phyloP scores from a whole-genome alignment of 2,797 vertebrate genomes.

The Characodon lateralis region DNA sequence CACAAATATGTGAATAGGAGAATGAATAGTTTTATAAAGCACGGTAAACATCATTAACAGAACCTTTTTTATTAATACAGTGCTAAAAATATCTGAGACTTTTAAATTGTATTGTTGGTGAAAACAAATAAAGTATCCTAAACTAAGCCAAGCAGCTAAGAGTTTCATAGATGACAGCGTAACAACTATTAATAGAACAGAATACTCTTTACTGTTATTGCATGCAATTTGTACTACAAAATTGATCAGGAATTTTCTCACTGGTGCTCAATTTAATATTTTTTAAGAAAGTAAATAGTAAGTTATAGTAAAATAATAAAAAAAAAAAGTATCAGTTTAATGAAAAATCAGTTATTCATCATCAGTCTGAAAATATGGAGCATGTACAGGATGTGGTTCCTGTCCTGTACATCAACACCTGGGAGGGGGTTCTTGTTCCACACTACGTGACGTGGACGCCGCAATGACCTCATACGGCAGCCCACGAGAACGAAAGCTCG shows the following conservation, averaged over 20 bases:
- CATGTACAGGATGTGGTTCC: neutral
- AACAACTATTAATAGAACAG: neutral
- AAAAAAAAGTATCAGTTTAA: neutral
- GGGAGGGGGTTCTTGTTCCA: neutral
- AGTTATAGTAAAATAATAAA: neutral
- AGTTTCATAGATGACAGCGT: neutral
- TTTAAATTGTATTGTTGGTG: neutral
- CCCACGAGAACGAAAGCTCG: neutral
- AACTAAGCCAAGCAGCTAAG: neutral
- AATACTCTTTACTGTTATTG: neutral
- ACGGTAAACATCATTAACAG: neutral
- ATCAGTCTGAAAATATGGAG: neutral
- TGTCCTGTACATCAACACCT: neutral
- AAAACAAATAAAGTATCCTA: neutral
- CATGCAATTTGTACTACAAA: neutral
- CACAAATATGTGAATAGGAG: no score
- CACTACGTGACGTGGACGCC: conserved; percentile 11
- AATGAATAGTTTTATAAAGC: neutral
- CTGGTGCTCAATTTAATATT: neutral
- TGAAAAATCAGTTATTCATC: neutral
- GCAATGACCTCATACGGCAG: conserved; percentile 26
- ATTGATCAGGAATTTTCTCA: neutral
- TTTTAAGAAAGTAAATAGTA: neutral
- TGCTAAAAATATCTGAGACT: neutral
- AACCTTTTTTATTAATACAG: neutral